These are phyloP conservation scores for Onychostruthus taczanowskii DNA, from an alignment of 2,113 vertebrate species.

Conservation along the genomic window DNA sequence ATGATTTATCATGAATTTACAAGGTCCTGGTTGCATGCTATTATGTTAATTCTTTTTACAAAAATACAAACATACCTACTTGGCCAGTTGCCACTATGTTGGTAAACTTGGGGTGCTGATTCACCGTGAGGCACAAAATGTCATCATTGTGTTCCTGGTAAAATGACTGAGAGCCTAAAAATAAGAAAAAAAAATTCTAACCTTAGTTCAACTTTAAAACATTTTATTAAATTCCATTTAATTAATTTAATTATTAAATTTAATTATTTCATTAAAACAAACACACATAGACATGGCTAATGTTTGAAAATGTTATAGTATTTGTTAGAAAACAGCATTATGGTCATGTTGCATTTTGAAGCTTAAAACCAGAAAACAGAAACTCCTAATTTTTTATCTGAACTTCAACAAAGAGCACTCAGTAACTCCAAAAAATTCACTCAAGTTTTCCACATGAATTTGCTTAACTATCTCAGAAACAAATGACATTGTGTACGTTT, in stretches of 20 bases:
- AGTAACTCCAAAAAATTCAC: not conserved
- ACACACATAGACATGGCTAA: not conserved
- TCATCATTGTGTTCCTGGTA: constrained; percentile 98
- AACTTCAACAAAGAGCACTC: not conserved
- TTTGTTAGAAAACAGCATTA: not conserved
- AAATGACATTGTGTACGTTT: not conserved
- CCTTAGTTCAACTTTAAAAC: not conserved
- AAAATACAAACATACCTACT: constrained; percentile 98
- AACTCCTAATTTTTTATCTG: not conserved
- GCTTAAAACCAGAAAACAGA: not conserved
- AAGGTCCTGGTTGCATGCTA: constrained; percentile 35
- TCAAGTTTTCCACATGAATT: not conserved
- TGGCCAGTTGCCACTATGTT: constrained; percentile 99
- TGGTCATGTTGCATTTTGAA: not conserved
- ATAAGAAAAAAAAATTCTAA: not conserved
- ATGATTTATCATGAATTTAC: constrained; percentile 51
- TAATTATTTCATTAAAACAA: too few relatives aligned
- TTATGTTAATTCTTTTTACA: constrained; percentile 58
- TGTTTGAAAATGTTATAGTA: not conserved
- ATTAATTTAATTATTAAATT: too few relatives aligned
- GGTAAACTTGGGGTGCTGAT: constrained; percentile 98
- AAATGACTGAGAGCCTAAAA: constrained; percentile 93
- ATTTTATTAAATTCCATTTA: not conserved
- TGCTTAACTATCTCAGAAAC: not conserved
- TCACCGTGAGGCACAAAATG: constrained; percentile 98